Base-by-base conservation (phyloP, 2,888 invertebrate species). In the Mimas tiliae region DNA sequence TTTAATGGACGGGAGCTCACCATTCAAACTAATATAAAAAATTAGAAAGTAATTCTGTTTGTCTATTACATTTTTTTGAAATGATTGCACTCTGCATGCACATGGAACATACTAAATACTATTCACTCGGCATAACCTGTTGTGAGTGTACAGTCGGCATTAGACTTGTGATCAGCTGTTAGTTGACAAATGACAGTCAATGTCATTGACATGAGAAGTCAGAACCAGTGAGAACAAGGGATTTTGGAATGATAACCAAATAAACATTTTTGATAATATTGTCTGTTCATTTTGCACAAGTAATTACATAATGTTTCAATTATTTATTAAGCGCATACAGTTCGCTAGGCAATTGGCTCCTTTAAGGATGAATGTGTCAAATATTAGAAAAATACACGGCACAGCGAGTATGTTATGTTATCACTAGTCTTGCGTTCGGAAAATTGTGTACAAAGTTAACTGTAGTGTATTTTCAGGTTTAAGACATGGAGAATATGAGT, bases 401-500 rank as follows among this genome's bases (percentile, higher is more conserved):
- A 64, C 67, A 55, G 34, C 21, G 8, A 58, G 67, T 67, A 50
- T 55, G 67, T 67, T 14, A 33, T 4, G 16, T 42, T 58, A 21
- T 7, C 11, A 4, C 14, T 38, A 47, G 9, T 62, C 8, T n/a
- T 51, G n/a, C n/a, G 33, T 14, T 11, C 2, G 34, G 1, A 27
- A 51, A 16, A 19, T 65, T 55, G 21, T 47, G n/a, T 62, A 21
- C 0, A 34, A 55, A 33, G 12, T 55, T 55, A 69, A 69, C 70
- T 71, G 16, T 51, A 72, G 2, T 66, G 42, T 73, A 66, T 69
- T 93, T 91, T 65, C 78, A 96, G 96, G 80, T 72, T 77, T 94
- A 71, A 82, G 75, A 65, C 97, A 97, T 81, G 97, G 97, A n/a
- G 97, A 97, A 91, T 98, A 96, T 86, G 99, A 99, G 93, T 97